Conservation (phyloP, 2,888 invertebrate species). For the Chrysolina oricalcia region DNA sequence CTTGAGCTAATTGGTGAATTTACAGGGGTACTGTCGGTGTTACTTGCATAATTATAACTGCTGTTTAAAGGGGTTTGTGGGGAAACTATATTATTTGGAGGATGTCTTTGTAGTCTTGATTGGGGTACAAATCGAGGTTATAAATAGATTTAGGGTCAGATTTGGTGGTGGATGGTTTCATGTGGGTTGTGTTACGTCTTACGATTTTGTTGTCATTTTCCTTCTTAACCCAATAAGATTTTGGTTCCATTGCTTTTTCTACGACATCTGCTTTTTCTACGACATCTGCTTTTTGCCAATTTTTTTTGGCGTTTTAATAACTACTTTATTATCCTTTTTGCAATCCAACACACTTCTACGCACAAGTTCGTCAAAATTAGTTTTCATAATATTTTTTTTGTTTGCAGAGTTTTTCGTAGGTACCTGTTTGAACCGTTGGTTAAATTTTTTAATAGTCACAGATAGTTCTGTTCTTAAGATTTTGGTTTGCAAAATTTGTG, state of each 20-base stretch:
- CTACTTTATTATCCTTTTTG: not conserved
- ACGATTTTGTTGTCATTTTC: not conserved
- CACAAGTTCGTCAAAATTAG: not conserved
- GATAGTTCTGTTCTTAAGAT: not conserved
- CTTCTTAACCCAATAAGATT: not conserved
- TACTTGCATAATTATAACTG: too few relatives aligned
- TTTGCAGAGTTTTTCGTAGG: not conserved
- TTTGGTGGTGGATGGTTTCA: not conserved
- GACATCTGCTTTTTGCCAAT: not conserved
- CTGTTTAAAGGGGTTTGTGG: not conserved
- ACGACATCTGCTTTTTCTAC: not conserved
- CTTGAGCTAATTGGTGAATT: too few relatives aligned
- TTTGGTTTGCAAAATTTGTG: too few relatives aligned
- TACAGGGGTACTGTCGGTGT: too few relatives aligned
- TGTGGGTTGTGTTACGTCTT: not conserved
- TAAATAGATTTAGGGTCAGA: not conserved
- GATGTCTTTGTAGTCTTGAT: not conserved
- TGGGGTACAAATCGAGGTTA: not conserved
- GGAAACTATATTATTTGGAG: not conserved
- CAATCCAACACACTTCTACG: not conserved
- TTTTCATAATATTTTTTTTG: too few relatives aligned
- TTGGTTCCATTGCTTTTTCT: not conserved
- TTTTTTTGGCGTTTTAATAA: not conserved
- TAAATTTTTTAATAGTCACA: not conserved
- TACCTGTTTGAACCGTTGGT: not conserved